Evolutionary conservation across 2,113 vertebrate species (phyloP).

Genomic region (Coreoperca whiteheadi): DNA sequence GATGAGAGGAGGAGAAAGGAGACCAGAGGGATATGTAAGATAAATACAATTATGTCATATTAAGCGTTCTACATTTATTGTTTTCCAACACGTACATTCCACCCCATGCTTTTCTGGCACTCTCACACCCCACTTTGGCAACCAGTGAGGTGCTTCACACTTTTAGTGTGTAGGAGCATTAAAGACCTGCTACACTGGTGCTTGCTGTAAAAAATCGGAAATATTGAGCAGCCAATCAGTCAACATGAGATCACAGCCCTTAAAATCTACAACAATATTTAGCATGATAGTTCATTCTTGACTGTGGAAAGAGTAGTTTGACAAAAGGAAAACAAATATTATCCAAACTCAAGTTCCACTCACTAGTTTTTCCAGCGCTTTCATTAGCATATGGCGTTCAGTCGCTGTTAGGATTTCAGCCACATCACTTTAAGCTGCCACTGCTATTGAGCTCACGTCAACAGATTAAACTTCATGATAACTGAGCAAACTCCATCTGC

Average conservation of each 20-base stretch:
- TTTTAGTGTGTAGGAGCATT: not conserved
- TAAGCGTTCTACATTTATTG: not conserved
- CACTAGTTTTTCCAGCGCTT: not conserved
- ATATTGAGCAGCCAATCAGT: not conserved
- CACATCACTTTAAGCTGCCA: no score
- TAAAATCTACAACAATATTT: not conserved
- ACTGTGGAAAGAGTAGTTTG: not conserved
- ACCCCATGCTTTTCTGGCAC: constrained; percentile 9
- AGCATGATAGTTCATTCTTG: no score
- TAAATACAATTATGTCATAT: not conserved
- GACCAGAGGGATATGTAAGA: not conserved
- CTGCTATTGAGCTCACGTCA: no score
- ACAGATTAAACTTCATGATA: not conserved
- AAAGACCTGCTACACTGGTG: constrained; percentile 1
- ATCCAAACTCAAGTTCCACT: not conserved
- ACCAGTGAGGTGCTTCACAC: not conserved
- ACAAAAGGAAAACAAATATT: not conserved
- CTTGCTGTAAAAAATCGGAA: not conserved
- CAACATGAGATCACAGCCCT: not conserved
- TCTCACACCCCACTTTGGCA: not conserved
- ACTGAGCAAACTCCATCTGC: not conserved
- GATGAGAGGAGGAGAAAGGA: not conserved
- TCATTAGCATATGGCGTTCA: not conserved
- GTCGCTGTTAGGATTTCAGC: not conserved
- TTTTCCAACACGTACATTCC: constrained; percentile 13